Evolutionary conservation across 2,888 invertebrate genomes (phyloP), one percentile per base, ranked within the genome.

Genomic region (Deilephila elpenor): DNA sequence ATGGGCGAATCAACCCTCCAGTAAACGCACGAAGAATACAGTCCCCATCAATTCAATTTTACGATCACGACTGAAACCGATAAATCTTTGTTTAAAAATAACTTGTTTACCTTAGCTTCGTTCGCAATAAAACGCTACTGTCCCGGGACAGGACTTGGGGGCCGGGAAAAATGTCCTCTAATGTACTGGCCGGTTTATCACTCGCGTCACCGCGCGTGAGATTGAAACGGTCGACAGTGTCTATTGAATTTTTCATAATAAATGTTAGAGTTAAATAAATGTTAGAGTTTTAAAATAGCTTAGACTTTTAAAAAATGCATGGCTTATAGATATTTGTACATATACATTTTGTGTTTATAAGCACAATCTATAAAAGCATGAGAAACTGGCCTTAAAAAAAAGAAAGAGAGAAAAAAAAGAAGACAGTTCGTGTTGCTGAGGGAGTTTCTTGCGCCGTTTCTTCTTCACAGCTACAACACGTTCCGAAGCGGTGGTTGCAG

Each of bases 21-120:
- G 20, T 37, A 44, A 44, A 20, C 17, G 44, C 4, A 64, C 37
- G 37, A 20, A 44, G 7, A n/a, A 44, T 20, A 64, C 11, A 20
- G 20, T 44, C n/a, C 64, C 5, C 64, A 11, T 37, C 64, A 44
- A 64, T 37, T 44, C 51, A 14, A 67, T 25, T 51, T 67, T 67
- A 25, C 67, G 51, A 67, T 17, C 67, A 25, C 44, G 67, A 14
- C 67, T 25, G 44, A 67, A 67, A 51, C 64, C 44, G 44, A 67
- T 67, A 67, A 67, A 67, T 67, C 25, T 25, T 67, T 44, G 44
- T 67, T 67, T 67, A 44, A 25, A 67, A 51, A 51, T 44, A 67
- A 67, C 25, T 20, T 67, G 44, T 67, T 51, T 67, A 25, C 67
- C 25, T 64, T 17, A 67, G 67, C 51, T 17, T 17, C n/a, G 51